Percentiles rank a stretch among this genome's conserved stretches.
Conservation (phyloP, 2,888 invertebrate genomes). For the Amaurobius ferox region DNA sequence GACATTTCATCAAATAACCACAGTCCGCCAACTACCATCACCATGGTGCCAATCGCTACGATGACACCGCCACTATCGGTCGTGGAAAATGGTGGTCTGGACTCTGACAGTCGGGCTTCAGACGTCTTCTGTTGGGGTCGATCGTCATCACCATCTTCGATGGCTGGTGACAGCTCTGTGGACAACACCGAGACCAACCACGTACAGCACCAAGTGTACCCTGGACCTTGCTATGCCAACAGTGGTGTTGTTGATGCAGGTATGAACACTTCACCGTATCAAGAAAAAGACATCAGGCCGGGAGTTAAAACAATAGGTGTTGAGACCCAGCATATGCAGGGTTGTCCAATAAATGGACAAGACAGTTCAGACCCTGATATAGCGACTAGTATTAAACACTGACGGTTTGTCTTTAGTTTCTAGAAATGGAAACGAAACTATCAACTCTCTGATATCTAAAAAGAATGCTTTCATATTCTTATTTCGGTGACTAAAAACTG, state of each 20-base stretch:
- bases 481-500: not conserved
- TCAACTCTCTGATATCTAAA: too few species aligned
- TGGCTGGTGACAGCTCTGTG: constrained; percentile 56
- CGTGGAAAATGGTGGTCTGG: constrained; percentile 49
- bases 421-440: constrained; percentile 11
- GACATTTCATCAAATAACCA: constrained; percentile 42
- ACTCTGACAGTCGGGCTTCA: constrained; percentile 66
- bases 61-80: constrained; percentile 66
- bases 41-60: constrained; percentile 45
- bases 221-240: constrained; percentile 39
- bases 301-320: constrained; percentile 42
- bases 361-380: constrained; percentile 34
- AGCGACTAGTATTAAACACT: constrained; percentile 39
- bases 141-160: constrained; percentile 54
- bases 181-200: constrained; percentile 51
- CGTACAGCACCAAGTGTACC: constrained; percentile 35
- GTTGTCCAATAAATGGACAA: constrained; percentile 38
- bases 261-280: constrained; percentile 54
- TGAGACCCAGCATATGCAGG: constrained; percentile 48
- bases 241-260: constrained; percentile 57
- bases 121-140: constrained; percentile 68
- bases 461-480: too few species aligned
- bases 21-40: constrained; percentile 21
- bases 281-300: constrained; percentile 53
- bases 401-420: constrained; percentile 63